Percentiles rank a stretch among this genome's conserved stretches.
phyloP scores from a whole-genome alignment of 2,888 invertebrate species.

The Hedya salicella region DNA sequence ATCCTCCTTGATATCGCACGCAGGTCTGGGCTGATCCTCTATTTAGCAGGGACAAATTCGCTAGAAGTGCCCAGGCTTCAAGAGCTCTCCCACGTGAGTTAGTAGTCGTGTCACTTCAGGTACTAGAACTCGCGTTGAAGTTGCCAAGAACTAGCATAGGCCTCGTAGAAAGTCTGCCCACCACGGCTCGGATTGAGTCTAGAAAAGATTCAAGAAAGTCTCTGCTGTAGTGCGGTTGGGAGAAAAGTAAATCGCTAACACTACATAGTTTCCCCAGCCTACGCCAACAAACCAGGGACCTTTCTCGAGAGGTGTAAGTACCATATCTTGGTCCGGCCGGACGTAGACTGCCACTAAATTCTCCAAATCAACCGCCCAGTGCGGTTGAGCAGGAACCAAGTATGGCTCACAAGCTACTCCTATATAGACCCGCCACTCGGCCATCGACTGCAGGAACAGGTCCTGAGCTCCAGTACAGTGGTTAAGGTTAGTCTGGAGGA shows the following conservation, averaged over 20 bases:
- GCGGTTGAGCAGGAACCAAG: background rate
- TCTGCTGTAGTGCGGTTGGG: too few species aligned
- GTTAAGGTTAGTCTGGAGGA: constrained; percentile 33
- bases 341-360: constrained; percentile 14
- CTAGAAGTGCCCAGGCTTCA: background rate
- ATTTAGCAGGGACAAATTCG: background rate
- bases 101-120: constrained; percentile 5
- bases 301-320: background rate
- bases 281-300: background rate
- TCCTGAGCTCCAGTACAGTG: constrained; percentile 21
- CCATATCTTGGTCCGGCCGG: background rate
- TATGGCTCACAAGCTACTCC: constrained; percentile 25
- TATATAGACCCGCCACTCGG: too few species aligned
- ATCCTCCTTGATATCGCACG: constrained; percentile 11
- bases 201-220: too few species aligned
- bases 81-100: background rate
- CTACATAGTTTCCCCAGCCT: background rate
- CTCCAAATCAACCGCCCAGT: constrained; percentile 21
- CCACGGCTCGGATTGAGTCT: background rate
- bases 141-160: constrained; percentile 8
- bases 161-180: background rate
- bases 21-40: background rate
- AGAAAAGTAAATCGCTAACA: background rate
- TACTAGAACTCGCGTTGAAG: constrained; percentile 26
- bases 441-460: constrained; percentile 27